phyloP scores from a whole-genome alignment of 2,113 vertebrate genomes.

The Alces alces region DNA sequence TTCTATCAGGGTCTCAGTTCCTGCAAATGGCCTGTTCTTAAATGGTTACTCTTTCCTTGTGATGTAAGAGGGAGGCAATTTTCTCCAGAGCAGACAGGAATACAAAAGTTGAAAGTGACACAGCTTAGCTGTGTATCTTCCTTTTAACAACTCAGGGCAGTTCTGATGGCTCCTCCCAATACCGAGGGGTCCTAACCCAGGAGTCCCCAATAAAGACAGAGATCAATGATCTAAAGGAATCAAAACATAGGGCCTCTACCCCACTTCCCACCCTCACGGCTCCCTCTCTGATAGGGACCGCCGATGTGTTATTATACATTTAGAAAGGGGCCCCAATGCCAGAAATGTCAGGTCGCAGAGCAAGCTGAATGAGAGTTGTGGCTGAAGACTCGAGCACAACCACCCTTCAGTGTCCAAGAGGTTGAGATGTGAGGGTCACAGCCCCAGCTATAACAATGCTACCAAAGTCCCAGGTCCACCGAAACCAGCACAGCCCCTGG shows the following conservation, averaged over 20 bases:
- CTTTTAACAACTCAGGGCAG: no score
- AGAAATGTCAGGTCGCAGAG: neutral
- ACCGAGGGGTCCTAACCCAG: neutral
- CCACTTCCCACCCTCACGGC: neutral
- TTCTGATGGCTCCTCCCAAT: neutral
- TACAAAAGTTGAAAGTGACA: neutral
- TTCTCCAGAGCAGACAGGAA: neutral
- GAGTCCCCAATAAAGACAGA: neutral
- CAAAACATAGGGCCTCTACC: rapidly evolving
- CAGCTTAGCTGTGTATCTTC: neutral
- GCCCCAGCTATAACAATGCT: neutral
- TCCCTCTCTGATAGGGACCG: neutral
- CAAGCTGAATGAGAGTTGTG: neutral
- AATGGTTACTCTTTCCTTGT: neutral
- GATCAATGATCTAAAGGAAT: neutral
- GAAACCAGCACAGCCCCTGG: neutral
- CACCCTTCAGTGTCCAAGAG: neutral
- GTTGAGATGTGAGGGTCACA: neutral
- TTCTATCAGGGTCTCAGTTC: neutral
- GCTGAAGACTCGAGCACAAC: neutral
- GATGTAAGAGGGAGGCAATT: neutral
- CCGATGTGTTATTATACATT: rapidly evolving
- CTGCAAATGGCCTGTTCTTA: neutral
- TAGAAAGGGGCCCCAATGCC: neutral
- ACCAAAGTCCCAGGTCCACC: neutral